Evolutionary conservation across 2,113 vertebrate species (phyloP), one percentile per base, ranked within the genome.

Genomic region (Euleptes europaea): DNA sequence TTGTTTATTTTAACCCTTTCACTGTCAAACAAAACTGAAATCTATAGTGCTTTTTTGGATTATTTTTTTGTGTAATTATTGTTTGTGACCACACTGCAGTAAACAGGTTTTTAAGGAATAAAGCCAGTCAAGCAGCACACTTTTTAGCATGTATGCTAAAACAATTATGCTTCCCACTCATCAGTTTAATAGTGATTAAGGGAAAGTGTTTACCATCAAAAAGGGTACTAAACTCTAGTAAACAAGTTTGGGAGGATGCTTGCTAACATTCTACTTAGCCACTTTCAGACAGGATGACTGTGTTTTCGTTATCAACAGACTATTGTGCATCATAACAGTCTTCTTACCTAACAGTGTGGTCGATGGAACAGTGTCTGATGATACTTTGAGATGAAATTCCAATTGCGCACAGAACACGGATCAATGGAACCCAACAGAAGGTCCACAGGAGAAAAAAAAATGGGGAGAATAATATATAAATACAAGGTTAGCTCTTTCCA

Each of bases 291-390:
- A 35, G 33, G 84, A 6, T 2, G 63, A 71, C 21, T 31, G 51
- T 7, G 19, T 72, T 88, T 84, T 82, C 67, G 8, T 74, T 54
- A 83, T 82, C 88, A 88, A 0, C 26, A 84, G 85, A 85, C 79
- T 26, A 73, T 69, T 82, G 65, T 3, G 78, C 78, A 28, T 70
- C 87, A 81, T 87, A 90, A 88, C 87, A 88, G 81, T 75, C 84
- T 70, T 74, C 95, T 97, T 96, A 97, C 97, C 96, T 94, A 98
- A 95, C 75, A 97, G 96, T 5, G 95, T 91, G 7, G 97, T 96
- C 81, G 97, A 97, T 78, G 97, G 97, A 63, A 97, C 96, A 21
- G 96, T 95, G 87, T 97, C 97, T 92, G 97, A 98, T 86, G 97
- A 97, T 79, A 98, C 97, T 97, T 90, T 85, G 93, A 81, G 85